phyloP scores from a whole-genome alignment of 1,140 invertebrate genomes.

The Philaenus spumarius region DNA sequence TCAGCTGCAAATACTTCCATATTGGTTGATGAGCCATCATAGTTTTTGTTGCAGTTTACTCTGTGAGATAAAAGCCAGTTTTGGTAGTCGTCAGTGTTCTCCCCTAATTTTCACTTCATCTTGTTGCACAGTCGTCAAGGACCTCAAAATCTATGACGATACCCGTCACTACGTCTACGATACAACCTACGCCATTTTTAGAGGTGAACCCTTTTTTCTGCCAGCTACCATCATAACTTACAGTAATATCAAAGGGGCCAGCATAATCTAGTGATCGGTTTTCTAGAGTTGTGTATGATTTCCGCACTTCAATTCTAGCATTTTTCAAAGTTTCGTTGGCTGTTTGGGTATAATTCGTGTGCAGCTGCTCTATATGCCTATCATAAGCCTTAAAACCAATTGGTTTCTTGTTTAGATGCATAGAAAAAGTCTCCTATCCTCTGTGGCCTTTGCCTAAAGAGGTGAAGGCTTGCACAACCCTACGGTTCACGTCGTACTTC shows the following conservation, averaged over 20 bases:
- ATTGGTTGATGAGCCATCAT: constrained; percentile 20
- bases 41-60: constrained; percentile 20
- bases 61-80: constrained; percentile 21
- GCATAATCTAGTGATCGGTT: background rate
- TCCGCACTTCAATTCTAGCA: background rate
- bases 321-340: background rate
- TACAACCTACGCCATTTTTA: too few relatives aligned
- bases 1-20: constrained; percentile 29
- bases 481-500: background rate
- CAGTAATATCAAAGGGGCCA: background rate
- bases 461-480: background rate
- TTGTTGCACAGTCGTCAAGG: background rate
- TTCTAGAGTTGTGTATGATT: background rate
- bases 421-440: background rate
- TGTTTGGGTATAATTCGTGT: background rate
- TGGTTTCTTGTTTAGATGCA: background rate
- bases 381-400: background rate
- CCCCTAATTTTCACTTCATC: background rate
- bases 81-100: background rate
- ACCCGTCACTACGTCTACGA: too few relatives aligned
- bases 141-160: too few relatives aligned
- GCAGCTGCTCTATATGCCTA: background rate
- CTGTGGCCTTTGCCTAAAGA: background rate
- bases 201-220: too few relatives aligned
- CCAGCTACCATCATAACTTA: too few relatives aligned